phyloP scores from a whole-genome alignment of 2,113 vertebrate species.

The Fregata magnificens region DNA sequence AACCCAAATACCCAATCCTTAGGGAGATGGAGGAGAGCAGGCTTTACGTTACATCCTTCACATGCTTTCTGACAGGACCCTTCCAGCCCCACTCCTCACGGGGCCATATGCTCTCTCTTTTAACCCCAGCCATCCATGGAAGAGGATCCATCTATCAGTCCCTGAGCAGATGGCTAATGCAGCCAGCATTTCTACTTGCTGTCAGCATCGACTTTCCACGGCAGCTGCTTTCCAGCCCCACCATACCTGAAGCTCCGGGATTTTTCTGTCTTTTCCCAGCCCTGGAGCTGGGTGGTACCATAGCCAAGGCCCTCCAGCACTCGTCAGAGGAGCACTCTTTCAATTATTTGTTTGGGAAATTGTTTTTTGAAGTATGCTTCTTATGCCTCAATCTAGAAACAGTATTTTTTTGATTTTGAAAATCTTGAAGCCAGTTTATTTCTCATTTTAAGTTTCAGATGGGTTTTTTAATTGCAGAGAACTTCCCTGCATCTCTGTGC shows the following conservation, averaged over 20 bases:
- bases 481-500: accelerated
- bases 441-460: neutral
- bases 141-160: neutral
- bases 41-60: neutral
- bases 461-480: accelerated
- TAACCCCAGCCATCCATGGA: neutral
- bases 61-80: neutral
- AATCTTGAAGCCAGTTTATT: neutral
- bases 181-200: neutral
- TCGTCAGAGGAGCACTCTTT: neutral
- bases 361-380: neutral
- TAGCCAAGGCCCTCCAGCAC: neutral
- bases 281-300: neutral
- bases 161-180: neutral
- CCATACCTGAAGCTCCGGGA: accelerated
- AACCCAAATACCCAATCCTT: too few species aligned
- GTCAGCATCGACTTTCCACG: accelerated
- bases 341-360: neutral
- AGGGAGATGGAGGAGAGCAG: neutral
- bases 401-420: neutral
- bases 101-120: neutral
- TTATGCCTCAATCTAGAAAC: neutral
- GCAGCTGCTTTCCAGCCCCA: neutral
- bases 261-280: neutral
- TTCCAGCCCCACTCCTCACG: neutral